Evolutionary conservation across 2,797 vertebrate genomes (phyloP).

Genomic region (Psittacula derbiana): DNA sequence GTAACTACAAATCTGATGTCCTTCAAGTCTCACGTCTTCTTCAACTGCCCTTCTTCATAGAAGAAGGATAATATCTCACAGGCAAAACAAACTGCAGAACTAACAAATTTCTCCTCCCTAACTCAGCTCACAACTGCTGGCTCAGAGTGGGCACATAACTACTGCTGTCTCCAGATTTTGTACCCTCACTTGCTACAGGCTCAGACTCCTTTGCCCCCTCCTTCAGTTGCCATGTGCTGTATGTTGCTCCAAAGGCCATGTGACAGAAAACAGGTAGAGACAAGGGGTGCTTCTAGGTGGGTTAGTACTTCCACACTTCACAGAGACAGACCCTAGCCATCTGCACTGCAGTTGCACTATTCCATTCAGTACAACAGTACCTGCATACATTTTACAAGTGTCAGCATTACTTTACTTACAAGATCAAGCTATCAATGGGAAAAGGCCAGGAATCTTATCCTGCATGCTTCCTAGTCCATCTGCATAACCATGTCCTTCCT

Average conservation of each 20-base stretch:
- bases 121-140: neutral
- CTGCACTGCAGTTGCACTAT: neutral
- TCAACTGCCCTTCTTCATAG: neutral
- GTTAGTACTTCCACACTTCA: neutral
- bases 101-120: neutral
- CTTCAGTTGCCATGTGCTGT: neutral
- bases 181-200: neutral
- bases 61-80: neutral
- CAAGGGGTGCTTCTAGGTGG: neutral
- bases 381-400: neutral
- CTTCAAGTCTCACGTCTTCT: neutral
- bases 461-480: neutral
- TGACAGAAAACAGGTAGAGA: neutral
- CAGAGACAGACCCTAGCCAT: neutral
- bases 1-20: neutral
- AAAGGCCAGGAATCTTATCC: neutral
- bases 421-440: neutral
- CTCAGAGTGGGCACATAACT: neutral
- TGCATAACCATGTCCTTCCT: neutral
- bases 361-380: neutral
- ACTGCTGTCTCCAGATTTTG: neutral
- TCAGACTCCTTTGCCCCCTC: neutral
- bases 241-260: neutral
- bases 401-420: neutral
- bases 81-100: neutral